A percentile compares a stretch with the other conserved stretches of the same genome.
These are phyloP conservation scores for Tridacna gigas DNA, from an alignment of 2,888 invertebrate genomes.

Conservation along the genomic window DNA sequence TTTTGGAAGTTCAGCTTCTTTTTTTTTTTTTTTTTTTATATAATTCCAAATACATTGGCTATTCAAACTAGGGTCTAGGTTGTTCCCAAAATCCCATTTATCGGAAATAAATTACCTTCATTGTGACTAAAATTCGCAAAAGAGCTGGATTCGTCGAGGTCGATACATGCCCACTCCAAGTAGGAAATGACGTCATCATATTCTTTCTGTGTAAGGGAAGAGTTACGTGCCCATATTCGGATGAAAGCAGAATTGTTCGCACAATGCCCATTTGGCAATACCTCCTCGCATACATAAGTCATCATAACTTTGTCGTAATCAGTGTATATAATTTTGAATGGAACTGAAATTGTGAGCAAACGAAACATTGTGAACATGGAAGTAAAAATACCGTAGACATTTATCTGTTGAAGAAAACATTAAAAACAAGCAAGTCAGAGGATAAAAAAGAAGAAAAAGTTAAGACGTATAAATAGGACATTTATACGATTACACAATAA, in stretches of 20 bases:
- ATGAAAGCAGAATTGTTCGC: constrained; percentile 36
- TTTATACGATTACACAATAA: too few species aligned
- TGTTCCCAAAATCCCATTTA: too few species aligned
- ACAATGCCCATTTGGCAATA: constrained; percentile 54
- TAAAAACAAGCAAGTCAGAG: too few species aligned
- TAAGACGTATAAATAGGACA: too few species aligned
- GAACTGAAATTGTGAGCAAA: constrained; percentile 41
- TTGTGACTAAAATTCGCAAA: background rate
- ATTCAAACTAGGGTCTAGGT: too few species aligned
- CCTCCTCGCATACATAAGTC: constrained; percentile 58
- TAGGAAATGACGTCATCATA: background rate
- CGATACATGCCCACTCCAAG: background rate
- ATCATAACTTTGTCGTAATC: constrained; percentile 56
- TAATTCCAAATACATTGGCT: too few species aligned
- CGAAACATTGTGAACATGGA: too few species aligned
- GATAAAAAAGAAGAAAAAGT: too few species aligned
- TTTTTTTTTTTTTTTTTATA: too few species aligned
- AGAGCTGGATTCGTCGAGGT: background rate
- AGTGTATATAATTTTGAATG: constrained; percentile 60
- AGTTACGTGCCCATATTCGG: constrained; percentile 46
- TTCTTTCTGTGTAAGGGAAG: background rate
- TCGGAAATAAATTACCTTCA: background rate
- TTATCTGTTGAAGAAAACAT: too few species aligned
- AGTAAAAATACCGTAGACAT: too few species aligned
- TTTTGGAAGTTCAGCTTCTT: too few species aligned